Evolutionary conservation across 2,888 invertebrate genomes (phyloP).

Genomic region (Elgonia sp.): DNA sequence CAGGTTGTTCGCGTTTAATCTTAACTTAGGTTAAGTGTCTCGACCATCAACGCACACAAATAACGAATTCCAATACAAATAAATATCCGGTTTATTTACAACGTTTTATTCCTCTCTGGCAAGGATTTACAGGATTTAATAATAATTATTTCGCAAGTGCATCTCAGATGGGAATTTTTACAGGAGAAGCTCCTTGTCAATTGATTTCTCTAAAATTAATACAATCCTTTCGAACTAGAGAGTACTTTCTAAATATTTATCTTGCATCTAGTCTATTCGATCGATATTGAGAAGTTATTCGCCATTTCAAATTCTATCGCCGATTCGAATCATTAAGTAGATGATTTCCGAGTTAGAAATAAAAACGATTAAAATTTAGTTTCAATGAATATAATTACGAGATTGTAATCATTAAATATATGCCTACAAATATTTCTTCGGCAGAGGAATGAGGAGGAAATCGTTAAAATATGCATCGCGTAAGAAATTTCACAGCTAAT

Average conservation of each 20-base stretch:
- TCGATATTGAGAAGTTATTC: slow-evolving; percentile 5
- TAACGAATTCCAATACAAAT: slow-evolving; percentile 31
- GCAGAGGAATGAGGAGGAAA: no score
- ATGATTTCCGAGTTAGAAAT: background rate
- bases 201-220: slow-evolving; percentile 30
- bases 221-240: background rate
- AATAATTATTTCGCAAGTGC: no score
- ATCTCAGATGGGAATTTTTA: background rate
- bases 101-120: background rate
- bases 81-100: background rate
- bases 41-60: slow-evolving; percentile 33
- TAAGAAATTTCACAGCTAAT: no score
- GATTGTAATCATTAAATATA: no score
- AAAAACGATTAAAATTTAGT: background rate
- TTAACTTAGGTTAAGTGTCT: slow-evolving; percentile 49
- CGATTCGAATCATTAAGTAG: slow-evolving; percentile 5
- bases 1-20: slow-evolving; percentile 55
- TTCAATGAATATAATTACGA: background rate
- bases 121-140: no score
- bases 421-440: no score
- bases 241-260: slow-evolving; percentile 49
- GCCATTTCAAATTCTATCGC: slow-evolving; percentile 16
- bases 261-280: slow-evolving; percentile 14
- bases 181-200: background rate
- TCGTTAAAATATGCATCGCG: no score